Base-by-base conservation (phyloP, 2,888 invertebrate species). In the Congeria kusceri region DNA sequence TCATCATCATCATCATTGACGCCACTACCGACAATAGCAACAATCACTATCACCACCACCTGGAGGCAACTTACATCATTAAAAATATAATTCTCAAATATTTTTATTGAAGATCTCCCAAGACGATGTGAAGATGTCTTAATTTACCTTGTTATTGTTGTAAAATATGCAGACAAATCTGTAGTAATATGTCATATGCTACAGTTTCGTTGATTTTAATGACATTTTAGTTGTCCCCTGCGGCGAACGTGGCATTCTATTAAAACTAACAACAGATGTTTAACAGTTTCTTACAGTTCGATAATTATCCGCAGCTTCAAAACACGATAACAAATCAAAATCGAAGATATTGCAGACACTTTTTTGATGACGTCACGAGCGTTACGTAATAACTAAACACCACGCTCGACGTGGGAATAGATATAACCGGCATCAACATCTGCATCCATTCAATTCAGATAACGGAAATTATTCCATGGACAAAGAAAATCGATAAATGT, bases 201-300 rank as follows among this genome's bases (percentile, higher is more conserved):
- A 63, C 70, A 71, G 62, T 71, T 49, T 53, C 9, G 61, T 27
- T 47, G 32, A 70, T 29, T 58, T 62, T 28, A 62, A 49, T 3
- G 28, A 68, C 27, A 62, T 53, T 71, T 63, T 53, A 63, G 28
- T 32, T 63, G 70, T 63, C 70, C 63, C 70, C 62, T 49, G 28
- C 25, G 70, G 70, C 27, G 39, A 56, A 7, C 62, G 56, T 25
- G 53, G 39, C 39, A 11, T 3, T 39, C 11, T 11, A 1, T 39
- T 11, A 39, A 39, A 39, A 11, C 9, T 11, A 25, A 57, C 57
- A 56, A 64, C 71, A 71, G 47, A 64, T 71, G 64, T 71, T 63
- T 25, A 64, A 57, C 56, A 56, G 62, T 64, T 44, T 53, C 20
- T 23, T 23, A 11, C 53, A 53, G 23, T 53, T 39, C 39, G 18